Percentiles rank a stretch among this genome's conserved stretches.
Evolutionary conservation across 2,888 invertebrate species (phyloP).

Genomic region (Leptarthrus brevirostris): DNA sequence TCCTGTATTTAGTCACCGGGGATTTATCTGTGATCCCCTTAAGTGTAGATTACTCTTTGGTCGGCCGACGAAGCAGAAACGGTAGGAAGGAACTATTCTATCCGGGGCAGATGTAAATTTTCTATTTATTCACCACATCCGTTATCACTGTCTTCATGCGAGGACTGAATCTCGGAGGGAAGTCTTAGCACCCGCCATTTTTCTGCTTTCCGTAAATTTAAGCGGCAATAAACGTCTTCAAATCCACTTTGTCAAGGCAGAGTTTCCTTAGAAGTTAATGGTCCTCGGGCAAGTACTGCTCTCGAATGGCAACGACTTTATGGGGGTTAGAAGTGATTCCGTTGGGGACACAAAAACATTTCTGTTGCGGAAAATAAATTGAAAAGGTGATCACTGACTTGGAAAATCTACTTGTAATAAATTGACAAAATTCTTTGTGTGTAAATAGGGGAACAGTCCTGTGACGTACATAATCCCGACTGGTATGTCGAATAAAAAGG

Average conservation of each 20-base stretch:
- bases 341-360: constrained; percentile 14
- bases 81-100: not conserved
- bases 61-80: constrained; percentile 32
- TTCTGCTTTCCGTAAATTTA: constrained; percentile 32
- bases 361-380: constrained; percentile 52
- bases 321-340: not conserved
- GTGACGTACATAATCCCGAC: constrained; percentile 50
- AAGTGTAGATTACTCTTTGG: constrained; percentile 32
- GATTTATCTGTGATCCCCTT: constrained; percentile 5
- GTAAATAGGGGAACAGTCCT: constrained; percentile 45
- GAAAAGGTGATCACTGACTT: constrained; percentile 52
- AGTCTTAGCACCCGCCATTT: constrained; percentile 38
- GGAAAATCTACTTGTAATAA: constrained; percentile 54
- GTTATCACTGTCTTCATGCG: not conserved
- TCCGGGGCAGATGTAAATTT: constrained; percentile 31
- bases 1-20: constrained; percentile 36
- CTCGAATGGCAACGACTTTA: constrained; percentile 30
- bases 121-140: constrained; percentile 40
- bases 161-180: not conserved
- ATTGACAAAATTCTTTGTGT: constrained; percentile 54
- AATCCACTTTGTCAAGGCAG: constrained; percentile 40
- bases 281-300: constrained; percentile 17
- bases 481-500: not conserved
- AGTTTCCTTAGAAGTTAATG: constrained; percentile 43
- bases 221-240: constrained; percentile 38